Conservation (phyloP, 2,113 vertebrate genomes). For the Eptatretus burgeri region DNA sequence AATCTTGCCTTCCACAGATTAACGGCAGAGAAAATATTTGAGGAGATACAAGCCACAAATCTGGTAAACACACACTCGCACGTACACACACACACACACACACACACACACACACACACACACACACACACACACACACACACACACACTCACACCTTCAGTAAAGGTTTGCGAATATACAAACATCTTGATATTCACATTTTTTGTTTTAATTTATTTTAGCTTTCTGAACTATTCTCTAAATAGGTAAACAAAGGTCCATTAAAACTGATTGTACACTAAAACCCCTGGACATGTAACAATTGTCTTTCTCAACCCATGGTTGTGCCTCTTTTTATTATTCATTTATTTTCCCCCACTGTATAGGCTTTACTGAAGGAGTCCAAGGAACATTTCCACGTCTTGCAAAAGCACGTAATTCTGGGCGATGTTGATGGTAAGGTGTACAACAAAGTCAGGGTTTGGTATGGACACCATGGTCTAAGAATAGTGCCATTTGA, state of each 20-base stretch:
- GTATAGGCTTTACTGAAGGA: slow-evolving; percentile 62
- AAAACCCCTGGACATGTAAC: too few relatives aligned
- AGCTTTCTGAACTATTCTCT: neutral
- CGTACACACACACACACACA: too few relatives aligned
- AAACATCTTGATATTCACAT: slow-evolving; percentile 8
- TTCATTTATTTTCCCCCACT: slow-evolving; percentile 8
- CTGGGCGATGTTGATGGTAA: slow-evolving; percentile 66
- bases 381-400: slow-evolving; percentile 57
- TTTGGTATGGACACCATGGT: too few relatives aligned
- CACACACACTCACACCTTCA: neutral
- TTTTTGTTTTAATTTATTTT: neutral
- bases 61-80: slow-evolving; percentile 15
- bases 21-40: slow-evolving; percentile 79
- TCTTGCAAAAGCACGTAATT: slow-evolving; percentile 84
- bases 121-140: too few relatives aligned
- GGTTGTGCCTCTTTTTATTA: slow-evolving; percentile 2
- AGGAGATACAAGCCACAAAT: slow-evolving; percentile 73
- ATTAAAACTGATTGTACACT: too few relatives aligned
- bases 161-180: neutral
- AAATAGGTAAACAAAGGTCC: too few relatives aligned
- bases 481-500: too few relatives aligned
- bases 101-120: too few relatives aligned
- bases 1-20: slow-evolving; percentile 25
- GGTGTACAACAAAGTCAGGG: slow-evolving; percentile 8
- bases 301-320: neutral